Evolutionary conservation across 1,140 invertebrate species (phyloP), one percentile per base, ranked within the genome.

Genomic region (Geopemphigus sp.): DNA sequence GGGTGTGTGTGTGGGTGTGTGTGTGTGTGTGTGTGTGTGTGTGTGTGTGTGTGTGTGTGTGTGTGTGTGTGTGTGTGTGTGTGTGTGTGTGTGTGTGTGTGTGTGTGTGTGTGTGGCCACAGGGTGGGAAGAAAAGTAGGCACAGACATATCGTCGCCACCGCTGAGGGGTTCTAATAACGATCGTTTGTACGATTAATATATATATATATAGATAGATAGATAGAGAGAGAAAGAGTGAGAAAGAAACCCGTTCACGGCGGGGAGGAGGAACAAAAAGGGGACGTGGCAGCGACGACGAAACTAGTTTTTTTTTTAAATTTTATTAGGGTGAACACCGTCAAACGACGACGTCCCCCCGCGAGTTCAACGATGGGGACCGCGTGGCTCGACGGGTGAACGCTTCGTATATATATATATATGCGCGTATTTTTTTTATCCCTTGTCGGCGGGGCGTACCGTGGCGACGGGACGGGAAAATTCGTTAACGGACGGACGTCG

Each of bases 401-500:
- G 26, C 59, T n/a, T n/a, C n/a, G n/a, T n/a, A n/a, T n/a, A n/a
- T n/a, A n/a, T n/a, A n/a, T n/a, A n/a, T n/a, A n/a, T n/a, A n/a
- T n/a, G 26, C 59, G 59, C 29, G 59, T 29, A 26, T 29, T 24
- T 15, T 15, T 63, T 63, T 14, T 17, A 29, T 63, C 26, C 59
- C 59, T 32, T 26, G 26, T 24, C 47, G 26, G 59, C 22, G n/a
- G 32, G 32, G 32, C 32, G 32, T 39, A 39, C 32, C 32, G 56
- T 19, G 59, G 59, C 59, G 26, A 17, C 26, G 26, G 26, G 26
- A 15, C n/a, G n/a, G n/a, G n/a, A 19, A 61, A 63, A 63, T 63
- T 63, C 59, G 59, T 63, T 63, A 63, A 63, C 59, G 59, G 59
- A 63, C 59, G 56, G 59, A 63, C 59, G 56, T 12, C 56, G 59